phyloP scores from a whole-genome alignment of 35 echinoderm and acorn worm genomes.

The Amphiura filiformis region DNA sequence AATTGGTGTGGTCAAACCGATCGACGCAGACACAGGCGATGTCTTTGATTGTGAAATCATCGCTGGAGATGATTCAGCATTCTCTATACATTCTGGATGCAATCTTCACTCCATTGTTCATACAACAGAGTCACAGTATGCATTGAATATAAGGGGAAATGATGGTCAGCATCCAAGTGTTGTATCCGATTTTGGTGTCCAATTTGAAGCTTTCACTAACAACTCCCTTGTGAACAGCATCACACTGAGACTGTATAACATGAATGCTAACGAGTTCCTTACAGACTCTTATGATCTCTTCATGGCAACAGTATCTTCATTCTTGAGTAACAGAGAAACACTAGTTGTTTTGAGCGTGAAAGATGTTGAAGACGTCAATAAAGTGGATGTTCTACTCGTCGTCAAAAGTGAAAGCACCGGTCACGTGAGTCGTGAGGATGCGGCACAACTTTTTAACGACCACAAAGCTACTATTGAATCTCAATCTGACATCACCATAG shows the following conservation, averaged over 20 bases:
- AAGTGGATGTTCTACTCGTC: slow-evolving; percentile 70
- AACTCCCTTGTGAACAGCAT: slow-evolving; percentile 68
- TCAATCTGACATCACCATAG: slow-evolving; percentile 63
- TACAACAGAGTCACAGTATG: slow-evolving; percentile 46
- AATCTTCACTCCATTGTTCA: slow-evolving; percentile 56
- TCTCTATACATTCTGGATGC: slow-evolving; percentile 72
- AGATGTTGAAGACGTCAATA: slow-evolving; percentile 28
- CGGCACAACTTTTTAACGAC: slow-evolving; percentile 38
- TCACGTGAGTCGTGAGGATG: slow-evolving; percentile 53
- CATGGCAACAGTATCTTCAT: slow-evolving; percentile 52
- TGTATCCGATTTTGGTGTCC: slow-evolving; percentile 57
- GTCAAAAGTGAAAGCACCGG: slow-evolving; percentile 51
- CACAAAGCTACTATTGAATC: slow-evolving; percentile 69
- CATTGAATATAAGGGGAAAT: slow-evolving; percentile 57
- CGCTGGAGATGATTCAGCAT: slow-evolving; percentile 49
- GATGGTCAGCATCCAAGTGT: slow-evolving; percentile 77
- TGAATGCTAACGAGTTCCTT: slow-evolving; percentile 58
- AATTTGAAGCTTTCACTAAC: slow-evolving; percentile 69
- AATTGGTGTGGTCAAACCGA: slow-evolving; percentile 71
- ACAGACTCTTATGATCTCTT: slow-evolving; percentile 59
- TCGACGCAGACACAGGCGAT: slow-evolving; percentile 77
- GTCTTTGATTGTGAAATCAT: slow-evolving; percentile 72
- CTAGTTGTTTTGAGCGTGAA: slow-evolving; percentile 70
- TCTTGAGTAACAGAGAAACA: slow-evolving; percentile 55
- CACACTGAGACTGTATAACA: slow-evolving; percentile 50